Base-by-base conservation (phyloP, 2,113 vertebrate genomes). In the Oostethus manadensis region DNA sequence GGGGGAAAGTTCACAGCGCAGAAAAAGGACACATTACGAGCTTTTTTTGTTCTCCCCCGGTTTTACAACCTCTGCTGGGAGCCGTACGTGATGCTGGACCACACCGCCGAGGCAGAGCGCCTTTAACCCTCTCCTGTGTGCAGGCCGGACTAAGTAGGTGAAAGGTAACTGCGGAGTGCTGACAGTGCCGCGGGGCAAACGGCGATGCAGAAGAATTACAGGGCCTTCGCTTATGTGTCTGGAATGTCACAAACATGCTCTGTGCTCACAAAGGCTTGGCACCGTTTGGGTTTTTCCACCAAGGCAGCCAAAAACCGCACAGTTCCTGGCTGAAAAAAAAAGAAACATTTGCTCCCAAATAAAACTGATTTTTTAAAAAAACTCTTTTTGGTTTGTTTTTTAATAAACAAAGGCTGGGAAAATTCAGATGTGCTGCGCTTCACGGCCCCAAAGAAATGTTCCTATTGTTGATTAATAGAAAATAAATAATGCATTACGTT, bases 1-100 rank as follows among this genome's bases (percentile, higher is more conserved):
- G 79, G 88, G 87, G 87, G 83, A 91, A 88, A 90, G 90, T 82
- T 90, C 88, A 88, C 45, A 14, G 59, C 66, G 60, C 69, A 81
- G 55, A 85, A 62, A 87, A 71, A 59, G 79, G 18, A 73, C 57
- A 73, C 58, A 74, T 77, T 80, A 64, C 47, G 6, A 26, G 13
- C 18, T 3, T 13, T 53, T 55, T 56, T 56, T 51, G 43, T 50
- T 23, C 56, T 35, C 46, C 10, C 65, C 38, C 38, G 11, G 3
- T 21, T 43, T 1, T 29, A 59, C 71, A 55, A 54, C 60, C 68
- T 68, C 68, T 8, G 57, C 46, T 22, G 44, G 42, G 48, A 46
- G 65, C 54, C n/a, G 29, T 78, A 68, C 43, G 40, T 68, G 73
- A 72, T 75, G 58, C 10, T 20, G 48, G 54, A 65, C 58, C 64